Evolutionary conservation across 2,797 vertebrate genomes (phyloP).

Genomic region (Danio aesculapii): DNA sequence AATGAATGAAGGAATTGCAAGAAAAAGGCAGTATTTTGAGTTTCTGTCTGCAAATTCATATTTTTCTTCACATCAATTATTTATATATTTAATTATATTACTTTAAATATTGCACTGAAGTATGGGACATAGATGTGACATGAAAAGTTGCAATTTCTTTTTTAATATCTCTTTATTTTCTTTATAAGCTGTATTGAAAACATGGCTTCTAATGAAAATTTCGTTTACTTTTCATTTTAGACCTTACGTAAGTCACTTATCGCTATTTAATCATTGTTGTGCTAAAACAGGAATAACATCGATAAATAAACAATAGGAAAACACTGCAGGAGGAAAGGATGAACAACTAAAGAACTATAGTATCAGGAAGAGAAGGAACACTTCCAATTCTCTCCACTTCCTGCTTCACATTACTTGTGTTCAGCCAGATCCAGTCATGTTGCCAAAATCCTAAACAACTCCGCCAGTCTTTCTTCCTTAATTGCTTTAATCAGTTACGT

Average conservation of each 20-base stretch:
- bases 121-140: no score
- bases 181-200: no score
- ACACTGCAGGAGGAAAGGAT: slow-evolving; percentile 26
- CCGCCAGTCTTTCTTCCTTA: background rate
- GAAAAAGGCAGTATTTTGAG: no score
- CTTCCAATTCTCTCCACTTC: slow-evolving; percentile 36
- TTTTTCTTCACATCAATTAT: no score
- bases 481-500: background rate
- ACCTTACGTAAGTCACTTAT: background rate
- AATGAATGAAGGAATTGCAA: no score
- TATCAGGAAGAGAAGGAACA: slow-evolving; percentile 45
- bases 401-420: slow-evolving; percentile 19
- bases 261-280: background rate
- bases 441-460: slow-evolving; percentile 32
- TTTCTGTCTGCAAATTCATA: no score
- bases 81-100: no score
- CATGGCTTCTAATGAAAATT: no score
- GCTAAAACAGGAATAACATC: background rate
- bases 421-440: background rate
- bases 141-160: no score
- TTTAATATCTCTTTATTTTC: no score
- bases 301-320: background rate
- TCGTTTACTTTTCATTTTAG: no score
- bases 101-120: no score
- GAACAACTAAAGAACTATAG: background rate